These are phyloP conservation scores for Cheirogaleus major DNA, from an alignment of 2,797 vertebrate species.

Conservation along the genomic window DNA sequence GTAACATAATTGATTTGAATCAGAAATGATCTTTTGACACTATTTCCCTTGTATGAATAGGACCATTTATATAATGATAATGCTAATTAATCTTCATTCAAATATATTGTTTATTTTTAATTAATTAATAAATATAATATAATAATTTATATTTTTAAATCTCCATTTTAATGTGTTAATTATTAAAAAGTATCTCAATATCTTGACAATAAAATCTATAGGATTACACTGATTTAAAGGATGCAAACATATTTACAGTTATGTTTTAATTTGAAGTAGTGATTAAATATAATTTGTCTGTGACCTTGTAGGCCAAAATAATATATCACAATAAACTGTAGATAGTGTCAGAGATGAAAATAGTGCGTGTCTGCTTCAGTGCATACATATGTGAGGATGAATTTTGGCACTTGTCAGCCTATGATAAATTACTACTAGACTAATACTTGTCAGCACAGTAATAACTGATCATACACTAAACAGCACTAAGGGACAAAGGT, in stretches of 20 bases:
- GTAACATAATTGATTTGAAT: constrained; percentile 53
- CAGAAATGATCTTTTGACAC: constrained; percentile 60
- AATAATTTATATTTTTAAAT: background rate
- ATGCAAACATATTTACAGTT: constrained; percentile 35
- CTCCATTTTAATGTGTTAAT: background rate
- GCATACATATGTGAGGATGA: constrained; percentile 68
- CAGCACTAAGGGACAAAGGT: constrained; percentile 67
- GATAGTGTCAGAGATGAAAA: constrained; percentile 63
- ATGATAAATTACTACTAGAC: constrained; percentile 78
- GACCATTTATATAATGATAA: constrained; percentile 43
- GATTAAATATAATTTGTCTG: constrained; percentile 67
- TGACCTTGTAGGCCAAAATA: constrained; percentile 64
- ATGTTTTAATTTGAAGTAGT: constrained; percentile 58
- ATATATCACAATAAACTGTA: constrained; percentile 55
- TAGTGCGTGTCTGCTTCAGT: constrained; percentile 60
- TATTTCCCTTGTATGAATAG: constrained; percentile 52
- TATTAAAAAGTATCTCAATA: background rate
- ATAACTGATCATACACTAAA: constrained; percentile 82
- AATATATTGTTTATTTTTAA: constrained; percentile 45
- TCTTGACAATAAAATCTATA: background rate
- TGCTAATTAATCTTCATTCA: constrained; percentile 55
- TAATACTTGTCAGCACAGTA: constrained; percentile 78
- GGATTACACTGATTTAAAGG: background rate
- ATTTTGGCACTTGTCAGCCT: constrained; percentile 74
- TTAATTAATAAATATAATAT: constrained; percentile 5